Conservation (phyloP, 2,888 invertebrate species). For the Cremastobaeus sp. region DNA sequence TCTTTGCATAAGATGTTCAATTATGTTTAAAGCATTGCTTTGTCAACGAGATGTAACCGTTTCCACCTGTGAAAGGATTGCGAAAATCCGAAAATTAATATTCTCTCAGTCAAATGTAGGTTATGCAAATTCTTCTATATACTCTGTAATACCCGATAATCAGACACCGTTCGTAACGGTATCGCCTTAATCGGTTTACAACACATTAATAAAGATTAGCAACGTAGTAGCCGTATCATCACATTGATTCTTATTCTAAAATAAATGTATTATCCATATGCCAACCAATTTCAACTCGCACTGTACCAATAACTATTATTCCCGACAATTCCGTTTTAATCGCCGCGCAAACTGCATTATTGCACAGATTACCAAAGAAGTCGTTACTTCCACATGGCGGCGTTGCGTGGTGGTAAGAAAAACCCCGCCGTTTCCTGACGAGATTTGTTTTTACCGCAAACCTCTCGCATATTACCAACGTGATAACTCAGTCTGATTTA, state of each 20-base stretch:
- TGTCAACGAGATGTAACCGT: constrained; percentile 7
- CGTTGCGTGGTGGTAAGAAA: constrained; percentile 21
- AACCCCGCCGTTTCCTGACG: constrained; percentile 32
- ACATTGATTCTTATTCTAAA: constrained; percentile 10
- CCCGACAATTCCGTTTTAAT: constrained; percentile 24
- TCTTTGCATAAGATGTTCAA: constrained; percentile 6
- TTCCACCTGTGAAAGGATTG: constrained; percentile 12
- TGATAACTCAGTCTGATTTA: constrained; percentile 69
- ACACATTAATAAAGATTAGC: constrained; percentile 47
- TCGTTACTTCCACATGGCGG: constrained; percentile 20
- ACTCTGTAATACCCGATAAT: constrained; percentile 44
- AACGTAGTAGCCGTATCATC: constrained; percentile 8
- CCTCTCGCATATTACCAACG: constrained; percentile 48
- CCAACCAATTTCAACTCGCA: constrained; percentile 4
- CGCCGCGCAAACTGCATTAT: constrained; percentile 6
- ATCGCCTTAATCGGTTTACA: constrained; percentile 52
- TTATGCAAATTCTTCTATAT: constrained; percentile 51
- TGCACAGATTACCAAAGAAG: constrained; percentile 24
- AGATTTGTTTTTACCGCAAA: constrained; percentile 40
- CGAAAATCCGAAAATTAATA: constrained; percentile 47
- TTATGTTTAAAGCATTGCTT: constrained; percentile 19
- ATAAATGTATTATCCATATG: neutral
- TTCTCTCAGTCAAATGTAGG: constrained; percentile 32
- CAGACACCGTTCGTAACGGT: constrained; percentile 36
- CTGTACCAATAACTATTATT: constrained; percentile 26